Conservation (phyloP, 2,888 invertebrate species). For the Cheilosia soror region DNA sequence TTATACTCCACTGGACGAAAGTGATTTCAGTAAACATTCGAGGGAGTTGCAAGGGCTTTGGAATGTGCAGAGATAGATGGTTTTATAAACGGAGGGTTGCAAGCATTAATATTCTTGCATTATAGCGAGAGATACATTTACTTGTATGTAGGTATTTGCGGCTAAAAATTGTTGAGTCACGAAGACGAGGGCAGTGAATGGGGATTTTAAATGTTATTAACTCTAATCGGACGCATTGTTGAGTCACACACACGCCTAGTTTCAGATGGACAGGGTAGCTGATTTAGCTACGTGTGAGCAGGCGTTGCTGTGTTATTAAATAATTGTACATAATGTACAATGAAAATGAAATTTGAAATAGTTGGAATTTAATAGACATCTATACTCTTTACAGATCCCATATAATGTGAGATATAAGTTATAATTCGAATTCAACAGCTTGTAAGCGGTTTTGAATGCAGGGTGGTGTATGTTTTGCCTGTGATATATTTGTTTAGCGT, state of each 20-base stretch:
- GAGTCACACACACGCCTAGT: not conserved
- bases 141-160: not conserved
- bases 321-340: too few relatives aligned
- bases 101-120: not conserved
- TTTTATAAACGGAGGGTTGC: conserved; percentile 21
- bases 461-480: too few relatives aligned
- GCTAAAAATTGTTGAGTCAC: not conserved
- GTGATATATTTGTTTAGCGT: too few relatives aligned
- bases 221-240: not conserved
- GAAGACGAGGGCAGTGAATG: not conserved
- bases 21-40: conserved; percentile 55
- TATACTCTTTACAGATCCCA: not conserved
- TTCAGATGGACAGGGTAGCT: not conserved
- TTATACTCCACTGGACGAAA: conserved; percentile 55
- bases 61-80: conserved; percentile 17
- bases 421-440: not conserved
- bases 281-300: not conserved
- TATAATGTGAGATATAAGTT: not conserved
- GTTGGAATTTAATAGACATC: too few relatives aligned
- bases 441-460: too few relatives aligned
- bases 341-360: too few relatives aligned
- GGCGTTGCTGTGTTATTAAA: not conserved
- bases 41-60: conserved; percentile 25
- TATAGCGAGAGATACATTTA: not conserved
- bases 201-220: conserved; percentile 6